Evolutionary conservation across 2,797 vertebrate genomes (phyloP), one percentile per base, ranked within the genome.

Genomic region (Cryptoprocta ferox): DNA sequence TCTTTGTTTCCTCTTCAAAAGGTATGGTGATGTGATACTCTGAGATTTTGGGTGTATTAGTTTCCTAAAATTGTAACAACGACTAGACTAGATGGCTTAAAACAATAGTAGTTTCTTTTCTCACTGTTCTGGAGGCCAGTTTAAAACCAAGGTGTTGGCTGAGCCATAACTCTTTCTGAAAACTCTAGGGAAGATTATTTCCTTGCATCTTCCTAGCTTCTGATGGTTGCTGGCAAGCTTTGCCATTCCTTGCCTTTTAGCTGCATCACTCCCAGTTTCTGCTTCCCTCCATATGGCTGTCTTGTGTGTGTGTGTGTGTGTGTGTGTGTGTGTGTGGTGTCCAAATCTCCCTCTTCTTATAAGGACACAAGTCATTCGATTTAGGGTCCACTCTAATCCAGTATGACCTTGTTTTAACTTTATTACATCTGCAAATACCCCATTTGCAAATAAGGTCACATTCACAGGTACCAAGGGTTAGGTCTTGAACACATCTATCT

Each of bases 331-430:
- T 81, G 53, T 70, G 10, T 45, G 5, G 35, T 70, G 35, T 93
- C 42, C 50, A 82, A n/a, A 92, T 80, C 45, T 59, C 63, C 35
- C 37, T 89, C 48, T 82, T 75, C 42, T 82, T 91, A 82, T 50
- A 45, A 87, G 45, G 63, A 39, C 26, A 35, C 42, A 14, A 88
- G 35, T 81, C 35, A 28, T 76, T 76, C 59, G 26, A 66, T 66
- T 68, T 84, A 85, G 65, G 35, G 16, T 18, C 56, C 75, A 30
- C 15, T 35, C 37, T 78, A 92, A 71, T 76, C 42, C 32, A 63
- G 3, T 75, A 10, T 78, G 83, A 82, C 53, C n/a, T 91, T 82
- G 82, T 94, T 92, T 85, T 89, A 94, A 89, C 35, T 92, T 76
- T 28, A 84, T 81, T 75, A 32, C 13, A 45, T 73, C 37, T 89